These are phyloP conservation scores for Aricia artaxerxes DNA, from an alignment of 2,888 invertebrate species.

Conservation along the genomic window DNA sequence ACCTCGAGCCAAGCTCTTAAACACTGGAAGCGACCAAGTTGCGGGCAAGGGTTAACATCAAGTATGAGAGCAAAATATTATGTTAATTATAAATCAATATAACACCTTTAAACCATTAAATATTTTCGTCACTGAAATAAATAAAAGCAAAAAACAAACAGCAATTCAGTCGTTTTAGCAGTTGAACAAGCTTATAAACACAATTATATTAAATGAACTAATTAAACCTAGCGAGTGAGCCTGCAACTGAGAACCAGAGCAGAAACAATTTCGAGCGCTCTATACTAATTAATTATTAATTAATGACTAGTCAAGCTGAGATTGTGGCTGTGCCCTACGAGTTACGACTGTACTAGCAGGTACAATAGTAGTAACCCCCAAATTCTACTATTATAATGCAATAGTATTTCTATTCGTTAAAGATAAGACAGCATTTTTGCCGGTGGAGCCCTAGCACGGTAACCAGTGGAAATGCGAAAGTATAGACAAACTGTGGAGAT, in stretches of 20 bases:
- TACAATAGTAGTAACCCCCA: no score
- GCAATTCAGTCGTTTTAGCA: not conserved
- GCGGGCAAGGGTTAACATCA: no score
- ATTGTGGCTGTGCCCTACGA: not conserved
- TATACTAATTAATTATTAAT: not conserved
- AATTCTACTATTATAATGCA: no score
- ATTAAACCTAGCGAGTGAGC: not conserved
- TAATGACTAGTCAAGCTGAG: conserved; percentile 10
- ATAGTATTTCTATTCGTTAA: no score
- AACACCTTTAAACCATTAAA: not conserved
- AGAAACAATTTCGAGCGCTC: conserved; percentile 16
- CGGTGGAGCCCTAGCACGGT: no score
- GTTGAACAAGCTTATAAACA: not conserved
- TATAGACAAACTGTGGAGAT: no score
- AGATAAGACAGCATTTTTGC: no score
- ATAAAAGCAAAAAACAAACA: not conserved
- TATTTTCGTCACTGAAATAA: not conserved
- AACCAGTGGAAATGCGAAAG: no score
- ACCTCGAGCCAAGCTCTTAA: no score
- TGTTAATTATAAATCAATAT: not conserved
- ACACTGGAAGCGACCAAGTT: no score
- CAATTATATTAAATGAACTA: conserved; percentile 15
- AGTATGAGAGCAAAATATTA: no score
- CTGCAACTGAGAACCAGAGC: conserved; percentile 17
- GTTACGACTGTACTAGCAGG: no score